Evolutionary conservation across 2,797 vertebrate genomes (phyloP), one percentile per base, ranked within the genome.

Genomic region (Lacerta bilineata): DNA sequence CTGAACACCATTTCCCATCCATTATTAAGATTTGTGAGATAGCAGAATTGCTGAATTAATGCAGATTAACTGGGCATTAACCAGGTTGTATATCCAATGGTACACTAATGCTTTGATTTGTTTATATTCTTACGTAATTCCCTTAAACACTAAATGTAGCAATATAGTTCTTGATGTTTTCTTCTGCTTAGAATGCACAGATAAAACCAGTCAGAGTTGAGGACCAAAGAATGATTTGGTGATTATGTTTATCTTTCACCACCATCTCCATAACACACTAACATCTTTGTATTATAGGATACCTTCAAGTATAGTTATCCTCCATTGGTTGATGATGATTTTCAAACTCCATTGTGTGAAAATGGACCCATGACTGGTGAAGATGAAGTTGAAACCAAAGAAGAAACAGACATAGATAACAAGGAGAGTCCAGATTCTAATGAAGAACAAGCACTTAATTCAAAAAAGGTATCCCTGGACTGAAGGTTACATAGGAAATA

Each of bases 261-360:
- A 50, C n/a, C 5, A 9, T 41, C 3, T 46, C 20, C 9, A 25
- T 66, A 50, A 88, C 72, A 41, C 8, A 55, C 50, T 41, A 91
- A 88, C 81, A 87, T 87, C 25, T 29, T 91, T 93, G 43, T 84
- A 36, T 93, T 93, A 80, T 92, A 99, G 99, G 99, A 99, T 94
- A 91, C 98, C 69, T 99, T 99, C 95, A 99, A 98, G 87, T 99
- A 99, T 78, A 99, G 97, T 94, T 99, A 99, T 91, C 99, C 99
- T n/a, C 99, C 99, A 8, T 97, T 99, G 77, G 98, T 98, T 11
- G 99, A 99, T 59, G 99, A 99, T 89, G 98, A 99, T 90, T 99
- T 99, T 96, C 98, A 98, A 95, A 98, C 98, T 0, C 99, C 99
- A 10, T 94, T 99, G 82, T 97, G 96, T 96, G 99, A 99, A 95